A percentile compares a stretch with the other conserved stretches of the same genome.
Evolutionary conservation across 2,888 invertebrate species (phyloP).

Genomic region (Monopis laevigella): DNA sequence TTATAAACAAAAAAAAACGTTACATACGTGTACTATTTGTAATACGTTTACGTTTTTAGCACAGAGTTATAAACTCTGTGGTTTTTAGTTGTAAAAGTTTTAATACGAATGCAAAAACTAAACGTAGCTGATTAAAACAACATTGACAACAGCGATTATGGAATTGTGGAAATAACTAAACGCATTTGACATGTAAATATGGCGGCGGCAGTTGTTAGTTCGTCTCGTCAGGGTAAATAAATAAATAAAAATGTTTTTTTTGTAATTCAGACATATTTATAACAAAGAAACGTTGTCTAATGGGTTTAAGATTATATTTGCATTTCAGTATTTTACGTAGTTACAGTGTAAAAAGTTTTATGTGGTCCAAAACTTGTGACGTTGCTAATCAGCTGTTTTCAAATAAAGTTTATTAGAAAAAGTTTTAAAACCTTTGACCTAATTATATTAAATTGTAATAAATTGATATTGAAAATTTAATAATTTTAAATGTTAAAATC

Average conservation of each 20-base stretch:
- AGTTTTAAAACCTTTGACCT: conserved; percentile 1
- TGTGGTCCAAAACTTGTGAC: conserved; percentile 23
- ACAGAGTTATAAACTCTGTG: no score
- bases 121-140: no score
- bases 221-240: conserved; percentile 65
- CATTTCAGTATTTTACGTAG: conserved; percentile 14
- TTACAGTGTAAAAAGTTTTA: conserved; percentile 23
- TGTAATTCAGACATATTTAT: not conserved
- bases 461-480: not conserved
- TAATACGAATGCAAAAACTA: no score
- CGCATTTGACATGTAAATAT: conserved; percentile 29
- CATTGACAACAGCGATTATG: no score
- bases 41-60: no score
- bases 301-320: conserved; percentile 14
- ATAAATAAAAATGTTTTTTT: conserved; percentile 25
- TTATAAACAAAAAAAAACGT: no score
- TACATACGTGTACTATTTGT: no score
- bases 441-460: not conserved
- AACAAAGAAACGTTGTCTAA: conserved; percentile 12
- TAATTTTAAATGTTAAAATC: conserved; percentile 7
- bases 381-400: conserved; percentile 47
- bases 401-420: conserved; percentile 23
- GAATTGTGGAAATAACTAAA: no score
- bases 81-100: no score
- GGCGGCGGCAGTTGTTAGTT: conserved; percentile 62